Percentiles rank a stretch among this genome's conserved stretches.
phyloP scores from a whole-genome alignment of 2,888 invertebrate genomes.

The Sipha maydis region DNA sequence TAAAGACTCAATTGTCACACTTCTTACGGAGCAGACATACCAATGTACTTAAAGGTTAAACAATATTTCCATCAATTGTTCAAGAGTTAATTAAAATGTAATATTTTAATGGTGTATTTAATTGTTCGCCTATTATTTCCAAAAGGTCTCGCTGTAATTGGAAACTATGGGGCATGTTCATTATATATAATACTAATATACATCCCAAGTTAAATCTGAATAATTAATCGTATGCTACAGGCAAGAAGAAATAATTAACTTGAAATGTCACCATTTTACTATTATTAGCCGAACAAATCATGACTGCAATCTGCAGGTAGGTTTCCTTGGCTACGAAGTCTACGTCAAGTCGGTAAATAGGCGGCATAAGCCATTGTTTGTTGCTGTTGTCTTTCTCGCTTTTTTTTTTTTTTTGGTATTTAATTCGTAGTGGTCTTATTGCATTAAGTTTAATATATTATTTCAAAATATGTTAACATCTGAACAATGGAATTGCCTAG shows the following conservation, averaged over 20 bases:
- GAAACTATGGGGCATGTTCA: conserved; percentile 5
- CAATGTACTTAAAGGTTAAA: background rate
- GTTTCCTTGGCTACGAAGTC: background rate
- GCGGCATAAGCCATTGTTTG: background rate
- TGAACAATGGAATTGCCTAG: background rate
- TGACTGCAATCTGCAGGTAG: background rate
- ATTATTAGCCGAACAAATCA: background rate
- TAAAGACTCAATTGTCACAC: too few species aligned
- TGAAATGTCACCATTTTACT: background rate
- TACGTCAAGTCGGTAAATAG: background rate
- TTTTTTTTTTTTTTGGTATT: conserved; percentile 6
- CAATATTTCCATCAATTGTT: background rate
- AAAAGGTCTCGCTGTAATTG: background rate
- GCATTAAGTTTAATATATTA: background rate
- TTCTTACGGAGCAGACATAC: too few species aligned
- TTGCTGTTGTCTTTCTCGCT: background rate
- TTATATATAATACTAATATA: conserved; percentile 11
- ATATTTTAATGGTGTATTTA: background rate
- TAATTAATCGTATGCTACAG: conserved; percentile 28
- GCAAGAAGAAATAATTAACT: conserved; percentile 48
- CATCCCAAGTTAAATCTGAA: background rate
- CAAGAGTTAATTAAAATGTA: conserved; percentile 14
- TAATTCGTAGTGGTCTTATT: background rate
- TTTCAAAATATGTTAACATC: background rate
- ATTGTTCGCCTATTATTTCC: conserved; percentile 9